Evolutionary conservation across 2,888 invertebrate genomes (phyloP).

Genomic region (Acanthococcus lagerstroemiae): DNA sequence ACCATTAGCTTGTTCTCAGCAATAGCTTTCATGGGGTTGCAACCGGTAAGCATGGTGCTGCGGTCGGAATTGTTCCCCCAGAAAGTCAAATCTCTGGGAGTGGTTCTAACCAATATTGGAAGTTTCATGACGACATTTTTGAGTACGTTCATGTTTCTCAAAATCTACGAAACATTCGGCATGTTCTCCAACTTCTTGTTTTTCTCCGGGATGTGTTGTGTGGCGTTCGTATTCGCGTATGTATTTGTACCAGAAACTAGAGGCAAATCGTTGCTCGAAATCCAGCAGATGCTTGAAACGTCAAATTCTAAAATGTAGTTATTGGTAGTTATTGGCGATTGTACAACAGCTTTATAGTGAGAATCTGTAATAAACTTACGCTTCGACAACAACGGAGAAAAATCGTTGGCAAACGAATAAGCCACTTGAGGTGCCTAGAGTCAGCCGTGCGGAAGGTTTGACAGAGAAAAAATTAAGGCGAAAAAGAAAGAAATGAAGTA

Average conservation of each 20-base stretch:
- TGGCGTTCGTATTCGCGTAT: not conserved
- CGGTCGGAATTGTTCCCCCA: conserved; percentile 8
- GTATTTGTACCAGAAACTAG: conserved; percentile 5
- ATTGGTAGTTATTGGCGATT: too few relatives aligned
- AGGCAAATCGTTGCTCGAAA: conserved; percentile 4
- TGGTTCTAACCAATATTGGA: not conserved
- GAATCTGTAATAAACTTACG: too few relatives aligned
- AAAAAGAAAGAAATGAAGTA: too few relatives aligned
- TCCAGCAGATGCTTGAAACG: too few relatives aligned
- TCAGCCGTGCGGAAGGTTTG: too few relatives aligned
- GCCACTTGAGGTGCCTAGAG: too few relatives aligned
- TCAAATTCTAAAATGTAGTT: too few relatives aligned
- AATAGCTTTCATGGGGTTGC: too few relatives aligned
- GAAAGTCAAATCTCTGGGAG: conserved; percentile 1
- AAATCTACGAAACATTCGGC: not conserved
- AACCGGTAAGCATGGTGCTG: conserved; percentile 3
- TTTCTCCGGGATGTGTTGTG: not conserved
- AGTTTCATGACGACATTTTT: not conserved
- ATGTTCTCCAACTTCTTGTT: conserved; percentile 8
- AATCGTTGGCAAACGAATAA: too few relatives aligned
- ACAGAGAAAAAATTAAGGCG: too few relatives aligned
- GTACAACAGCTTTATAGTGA: too few relatives aligned
- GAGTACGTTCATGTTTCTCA: conserved; percentile 7
- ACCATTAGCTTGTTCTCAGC: not conserved
- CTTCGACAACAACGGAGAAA: too few relatives aligned